Evolutionary conservation across 2,797 vertebrate species (phyloP), one percentile per base, ranked within the genome.

Genomic region (Melanotaenia pygmaea): DNA sequence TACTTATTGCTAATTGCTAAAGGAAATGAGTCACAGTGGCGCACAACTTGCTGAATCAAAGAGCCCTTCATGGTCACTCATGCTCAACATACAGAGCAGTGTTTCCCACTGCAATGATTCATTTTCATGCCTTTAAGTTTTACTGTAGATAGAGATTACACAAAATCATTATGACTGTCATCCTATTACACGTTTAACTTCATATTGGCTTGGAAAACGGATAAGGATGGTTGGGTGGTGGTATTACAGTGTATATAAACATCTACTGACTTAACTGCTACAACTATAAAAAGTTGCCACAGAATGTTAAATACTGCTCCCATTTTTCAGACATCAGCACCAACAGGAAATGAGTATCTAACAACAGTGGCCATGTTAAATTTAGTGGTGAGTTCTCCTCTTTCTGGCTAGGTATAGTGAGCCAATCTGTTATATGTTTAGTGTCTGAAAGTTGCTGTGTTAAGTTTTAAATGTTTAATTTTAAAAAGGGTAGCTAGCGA

Each of bases 21-120:
- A 64, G 79, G 67, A 85, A 82, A 78, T 77, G 64, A 87, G 58
- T 88, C 70, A 56, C 34, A 64, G 75, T 56, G 22, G 26, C 76
- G 69, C 60, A 76, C 12, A 54, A 78, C 67, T 37, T 28, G 51
- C 54, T 77, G 65, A 70, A 76, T 83, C 81, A 86, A 86, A 88
- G 73, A 79, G 68, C 56, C 75, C 60, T 86, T 83, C 57, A 83
- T 86, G 43, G 56, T 68, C 64, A 40, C 59, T 67, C 69, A 67
- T 16, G 1, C 37, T 54, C 13, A 71, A 73, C 71, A 80, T 50
- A 83, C 53, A 71, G 54, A 59, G 43, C 32, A 69, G 34, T 66
- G 58, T 77, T 84, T 76, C 69, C 38, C 59, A 67, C n/a, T 82
- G 59, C 24, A 77, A 43, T 40, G 67, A 70, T 54, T 82, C 72